Percentiles rank a stretch among this genome's conserved stretches.
Evolutionary conservation across 1,140 invertebrate species (phyloP).

Genomic region (Psix sp.): DNA sequence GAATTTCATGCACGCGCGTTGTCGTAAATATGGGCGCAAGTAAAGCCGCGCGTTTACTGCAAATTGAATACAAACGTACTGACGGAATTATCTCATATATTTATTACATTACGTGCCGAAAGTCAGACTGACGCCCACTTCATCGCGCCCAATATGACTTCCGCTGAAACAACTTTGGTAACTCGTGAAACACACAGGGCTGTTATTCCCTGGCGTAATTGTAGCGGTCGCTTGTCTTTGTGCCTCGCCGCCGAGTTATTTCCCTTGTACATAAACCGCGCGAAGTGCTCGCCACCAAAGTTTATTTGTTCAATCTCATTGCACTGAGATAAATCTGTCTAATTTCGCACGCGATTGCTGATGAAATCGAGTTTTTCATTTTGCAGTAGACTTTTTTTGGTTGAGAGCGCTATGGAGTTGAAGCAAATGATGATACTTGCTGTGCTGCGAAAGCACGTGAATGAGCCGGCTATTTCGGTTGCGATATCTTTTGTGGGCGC

Average conservation of each 20-base stretch:
- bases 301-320: slow-evolving; percentile 20
- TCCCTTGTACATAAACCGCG: slow-evolving; percentile 36
- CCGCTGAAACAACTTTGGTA: slow-evolving; percentile 48
- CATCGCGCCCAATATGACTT: slow-evolving; percentile 47
- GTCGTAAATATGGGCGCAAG: no score
- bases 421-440: slow-evolving; percentile 22
- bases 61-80: slow-evolving; percentile 6
- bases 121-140: slow-evolving; percentile 46
- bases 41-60: slow-evolving; percentile 1
- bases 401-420: neutral
- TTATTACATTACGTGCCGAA: slow-evolving; percentile 20
- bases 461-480: slow-evolving; percentile 21
- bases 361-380: slow-evolving; percentile 3
- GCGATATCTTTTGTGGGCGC: slow-evolving; percentile 48
- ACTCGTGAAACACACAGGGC: slow-evolving; percentile 52
- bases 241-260: slow-evolving; percentile 51
- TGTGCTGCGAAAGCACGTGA: slow-evolving; percentile 20
- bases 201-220: slow-evolving; percentile 59
- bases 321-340: slow-evolving; percentile 4
- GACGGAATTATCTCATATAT: slow-evolving; percentile 10
- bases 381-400: neutral
- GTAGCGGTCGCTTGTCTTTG: slow-evolving; percentile 49
- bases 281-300: slow-evolving; percentile 16
- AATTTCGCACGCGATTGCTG: slow-evolving; percentile 5
- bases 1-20: no score